These are phyloP conservation scores for Ylistrum balloti DNA, from an alignment of 1,140 invertebrate species.

Conservation along the genomic window DNA sequence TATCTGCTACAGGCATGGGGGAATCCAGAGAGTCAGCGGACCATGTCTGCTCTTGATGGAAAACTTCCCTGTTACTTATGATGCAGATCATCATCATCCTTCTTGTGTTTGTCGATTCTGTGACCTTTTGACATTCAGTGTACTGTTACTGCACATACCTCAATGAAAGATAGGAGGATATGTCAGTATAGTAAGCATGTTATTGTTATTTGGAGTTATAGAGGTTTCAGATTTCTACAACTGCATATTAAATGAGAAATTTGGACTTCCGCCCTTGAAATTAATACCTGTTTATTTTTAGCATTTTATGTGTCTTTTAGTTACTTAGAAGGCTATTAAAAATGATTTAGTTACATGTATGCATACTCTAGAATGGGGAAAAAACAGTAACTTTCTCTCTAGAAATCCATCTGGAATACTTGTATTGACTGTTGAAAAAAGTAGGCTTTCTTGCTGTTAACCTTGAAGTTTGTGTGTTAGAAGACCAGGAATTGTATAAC, in stretches of 20 bases:
- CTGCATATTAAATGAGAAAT: neutral
- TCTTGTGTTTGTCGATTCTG: neutral
- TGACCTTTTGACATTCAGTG: conserved; percentile 33
- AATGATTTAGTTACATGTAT: too few relatives aligned
- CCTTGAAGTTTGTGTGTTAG: too few relatives aligned
- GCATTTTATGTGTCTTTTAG: neutral
- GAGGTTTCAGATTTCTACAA: neutral
- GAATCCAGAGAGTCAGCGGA: neutral
- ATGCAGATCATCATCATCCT: conserved; percentile 29
- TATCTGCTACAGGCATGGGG: neutral
- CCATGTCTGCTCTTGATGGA: conserved; percentile 5
- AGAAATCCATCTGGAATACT: too few relatives aligned
- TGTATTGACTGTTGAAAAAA: too few relatives aligned
- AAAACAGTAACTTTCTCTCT: too few relatives aligned
- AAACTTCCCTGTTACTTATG: neutral
- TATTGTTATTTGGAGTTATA: neutral
- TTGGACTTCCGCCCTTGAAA: neutral
- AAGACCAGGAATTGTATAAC: too few relatives aligned
- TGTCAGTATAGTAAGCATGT: neutral
- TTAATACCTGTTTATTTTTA: neutral
- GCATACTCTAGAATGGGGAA: too few relatives aligned
- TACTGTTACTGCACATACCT: conserved; percentile 25
- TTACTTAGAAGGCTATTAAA: neutral
- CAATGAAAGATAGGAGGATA: neutral
- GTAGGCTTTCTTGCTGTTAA: too few relatives aligned